Conservation (phyloP, 2,888 invertebrate genomes). For the Cerceris ruficornis region DNA sequence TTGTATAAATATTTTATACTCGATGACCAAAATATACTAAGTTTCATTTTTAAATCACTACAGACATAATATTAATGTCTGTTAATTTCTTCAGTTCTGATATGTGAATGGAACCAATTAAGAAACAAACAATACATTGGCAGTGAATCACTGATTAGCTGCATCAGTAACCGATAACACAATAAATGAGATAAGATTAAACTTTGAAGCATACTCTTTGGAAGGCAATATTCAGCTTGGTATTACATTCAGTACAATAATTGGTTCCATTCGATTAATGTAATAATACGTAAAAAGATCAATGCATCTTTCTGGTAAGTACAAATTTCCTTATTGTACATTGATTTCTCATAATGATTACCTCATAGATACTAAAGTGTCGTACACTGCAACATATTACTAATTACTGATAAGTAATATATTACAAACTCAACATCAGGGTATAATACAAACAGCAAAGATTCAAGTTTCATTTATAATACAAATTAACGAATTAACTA, state of each 20-base stretch:
- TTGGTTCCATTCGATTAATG: not conserved
- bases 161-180: slow-evolving; percentile 54
- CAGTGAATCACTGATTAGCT: slow-evolving; percentile 40
- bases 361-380: not conserved
- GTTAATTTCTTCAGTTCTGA: slow-evolving; percentile 20
- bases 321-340: not conserved
- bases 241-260: slow-evolving; percentile 1
- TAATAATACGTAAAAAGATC: not conserved
- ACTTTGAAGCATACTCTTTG: slow-evolving; percentile 9
- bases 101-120: slow-evolving; percentile 28
- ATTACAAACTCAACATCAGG: not conserved
- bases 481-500: too few species aligned
- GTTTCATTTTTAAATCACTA: slow-evolving; percentile 52
- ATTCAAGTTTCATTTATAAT: too few species aligned
- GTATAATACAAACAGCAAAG: too few species aligned
- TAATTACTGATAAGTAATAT: not conserved
- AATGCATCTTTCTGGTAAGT: not conserved
- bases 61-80: slow-evolving; percentile 37
- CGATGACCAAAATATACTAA: slow-evolving; percentile 24
- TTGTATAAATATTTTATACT: slow-evolving; percentile 35
- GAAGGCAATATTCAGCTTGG: slow-evolving; percentile 1
- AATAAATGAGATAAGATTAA: slow-evolving; percentile 62
- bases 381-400: not conserved
- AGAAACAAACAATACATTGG: slow-evolving; percentile 44
- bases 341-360: not conserved